These are phyloP conservation scores for Eupleurogrammus muticus DNA, from an alignment of 2,797 vertebrate species.

Conservation along the genomic window DNA sequence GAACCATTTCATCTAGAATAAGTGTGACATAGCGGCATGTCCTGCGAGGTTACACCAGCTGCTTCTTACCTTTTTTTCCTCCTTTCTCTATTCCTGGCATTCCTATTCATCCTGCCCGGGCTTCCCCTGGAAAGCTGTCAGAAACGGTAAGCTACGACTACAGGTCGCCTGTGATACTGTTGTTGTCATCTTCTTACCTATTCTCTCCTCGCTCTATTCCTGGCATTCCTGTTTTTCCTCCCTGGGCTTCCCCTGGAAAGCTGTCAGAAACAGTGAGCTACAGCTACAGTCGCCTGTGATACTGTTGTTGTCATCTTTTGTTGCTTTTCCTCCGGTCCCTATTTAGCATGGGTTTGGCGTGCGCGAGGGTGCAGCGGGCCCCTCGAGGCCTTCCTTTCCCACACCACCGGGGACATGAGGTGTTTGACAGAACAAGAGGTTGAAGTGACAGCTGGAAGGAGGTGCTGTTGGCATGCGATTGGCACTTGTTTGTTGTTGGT, in stretches of 20 bases:
- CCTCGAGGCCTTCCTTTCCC: slow-evolving; percentile 54
- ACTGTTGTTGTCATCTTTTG: slow-evolving; percentile 65
- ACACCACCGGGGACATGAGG: slow-evolving; percentile 36
- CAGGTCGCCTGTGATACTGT: slow-evolving; percentile 40
- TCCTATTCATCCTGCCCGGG: slow-evolving; percentile 67
- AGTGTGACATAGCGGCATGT: slow-evolving; percentile 44
- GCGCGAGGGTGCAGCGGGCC: slow-evolving; percentile 29
- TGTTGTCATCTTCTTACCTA: slow-evolving; percentile 71
- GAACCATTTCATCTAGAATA: slow-evolving; percentile 39
- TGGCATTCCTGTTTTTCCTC: slow-evolving; percentile 74
- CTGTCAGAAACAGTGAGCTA: slow-evolving; percentile 64
- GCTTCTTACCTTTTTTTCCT: slow-evolving; percentile 53
- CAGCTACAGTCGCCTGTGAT: slow-evolving; percentile 39
- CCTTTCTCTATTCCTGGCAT: slow-evolving; percentile 72
- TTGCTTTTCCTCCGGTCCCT: slow-evolving; percentile 58
- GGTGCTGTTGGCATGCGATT: slow-evolving; percentile 40
- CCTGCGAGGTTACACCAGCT: slow-evolving; percentile 34
- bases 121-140: slow-evolving; percentile 73
- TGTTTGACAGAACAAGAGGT: slow-evolving; percentile 46
- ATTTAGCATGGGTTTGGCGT: slow-evolving; percentile 50
- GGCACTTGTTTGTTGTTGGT: slow-evolving; percentile 72
- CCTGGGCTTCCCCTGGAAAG: slow-evolving; percentile 67
- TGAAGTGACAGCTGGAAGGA: slow-evolving; percentile 21
- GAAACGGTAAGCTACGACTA: slow-evolving; percentile 51
- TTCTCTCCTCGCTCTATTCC: slow-evolving; percentile 71